These are phyloP conservation scores for Philopotamus ludificatus DNA, from an alignment of 1,140 invertebrate species.

Conservation along the genomic window DNA sequence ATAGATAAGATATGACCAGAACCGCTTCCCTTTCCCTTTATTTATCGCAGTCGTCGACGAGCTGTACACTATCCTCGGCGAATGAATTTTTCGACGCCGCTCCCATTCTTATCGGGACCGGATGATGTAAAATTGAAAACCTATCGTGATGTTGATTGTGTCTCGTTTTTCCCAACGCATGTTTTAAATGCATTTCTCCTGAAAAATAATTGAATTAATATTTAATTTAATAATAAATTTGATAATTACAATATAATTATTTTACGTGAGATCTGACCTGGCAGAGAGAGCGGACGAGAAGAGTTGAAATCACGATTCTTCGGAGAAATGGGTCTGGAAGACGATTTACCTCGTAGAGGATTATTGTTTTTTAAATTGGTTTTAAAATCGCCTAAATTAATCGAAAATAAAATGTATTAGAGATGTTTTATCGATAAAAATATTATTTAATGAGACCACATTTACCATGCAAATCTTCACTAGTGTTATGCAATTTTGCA, in stretches of 20 bases:
- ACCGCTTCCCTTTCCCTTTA: too few relatives aligned
- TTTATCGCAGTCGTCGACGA: slow-evolving; percentile 51
- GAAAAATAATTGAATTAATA: slow-evolving; percentile 34
- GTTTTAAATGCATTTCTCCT: slow-evolving; percentile 53
- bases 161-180: slow-evolving; percentile 45
- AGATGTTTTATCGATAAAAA: neutral
- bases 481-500: slow-evolving; percentile 40
- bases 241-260: neutral
- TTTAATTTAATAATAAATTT: neutral
- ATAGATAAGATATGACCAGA: too few relatives aligned
- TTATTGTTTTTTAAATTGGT: slow-evolving; percentile 37
- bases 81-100: slow-evolving; percentile 36
- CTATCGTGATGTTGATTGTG: slow-evolving; percentile 45
- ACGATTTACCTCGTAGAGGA: slow-evolving; percentile 22
- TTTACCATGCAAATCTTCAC: slow-evolving; percentile 39
- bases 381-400: slow-evolving; percentile 35
- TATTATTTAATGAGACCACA: slow-evolving; percentile 1
- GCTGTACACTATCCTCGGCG: slow-evolving; percentile 50
- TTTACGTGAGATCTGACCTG: slow-evolving; percentile 25
- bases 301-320: slow-evolving; percentile 31
- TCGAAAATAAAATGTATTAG: neutral
- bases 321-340: slow-evolving; percentile 38
- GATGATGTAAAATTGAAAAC: slow-evolving; percentile 51
- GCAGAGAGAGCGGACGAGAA: slow-evolving; percentile 36
- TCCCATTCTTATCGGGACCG: slow-evolving; percentile 47